phyloP scores from a whole-genome alignment of 2,888 invertebrate species.

The Balanococcus diminutus region DNA sequence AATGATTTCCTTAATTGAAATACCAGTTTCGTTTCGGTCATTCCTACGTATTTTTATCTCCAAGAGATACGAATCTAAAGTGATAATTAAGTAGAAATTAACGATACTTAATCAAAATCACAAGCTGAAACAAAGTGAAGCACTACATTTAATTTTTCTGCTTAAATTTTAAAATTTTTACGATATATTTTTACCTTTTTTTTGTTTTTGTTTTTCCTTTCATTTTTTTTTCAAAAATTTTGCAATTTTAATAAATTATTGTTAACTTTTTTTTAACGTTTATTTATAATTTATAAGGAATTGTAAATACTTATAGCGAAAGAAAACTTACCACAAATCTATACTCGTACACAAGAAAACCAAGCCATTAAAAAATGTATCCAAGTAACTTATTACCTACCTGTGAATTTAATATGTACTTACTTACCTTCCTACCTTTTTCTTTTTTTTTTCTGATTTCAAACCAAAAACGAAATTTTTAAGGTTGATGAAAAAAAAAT shows the following conservation, averaged over 20 bases:
- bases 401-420: not conserved
- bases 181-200: constrained; percentile 12
- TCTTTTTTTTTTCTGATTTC: too few species aligned
- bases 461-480: not conserved
- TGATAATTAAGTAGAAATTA: constrained; percentile 36
- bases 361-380: not conserved
- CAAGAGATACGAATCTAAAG: constrained; percentile 34
- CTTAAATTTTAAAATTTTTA: constrained; percentile 39
- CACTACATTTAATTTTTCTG: constrained; percentile 27
- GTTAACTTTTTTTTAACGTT: constrained; percentile 30
- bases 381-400: not conserved
- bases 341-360: too few species aligned
- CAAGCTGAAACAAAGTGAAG: constrained; percentile 22
- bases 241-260: constrained; percentile 39
- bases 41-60: constrained; percentile 24
- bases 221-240: not conserved
- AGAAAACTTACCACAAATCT: not conserved
- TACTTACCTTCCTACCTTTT: not conserved
- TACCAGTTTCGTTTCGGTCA: not conserved
- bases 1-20: constrained; percentile 14
- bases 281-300: not conserved
- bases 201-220: not conserved
- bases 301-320: not conserved
- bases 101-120: constrained; percentile 8
- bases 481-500: not conserved